Evolutionary conservation across 2,888 invertebrate species (phyloP).

Genomic region (Boloria euphrosyne): DNA sequence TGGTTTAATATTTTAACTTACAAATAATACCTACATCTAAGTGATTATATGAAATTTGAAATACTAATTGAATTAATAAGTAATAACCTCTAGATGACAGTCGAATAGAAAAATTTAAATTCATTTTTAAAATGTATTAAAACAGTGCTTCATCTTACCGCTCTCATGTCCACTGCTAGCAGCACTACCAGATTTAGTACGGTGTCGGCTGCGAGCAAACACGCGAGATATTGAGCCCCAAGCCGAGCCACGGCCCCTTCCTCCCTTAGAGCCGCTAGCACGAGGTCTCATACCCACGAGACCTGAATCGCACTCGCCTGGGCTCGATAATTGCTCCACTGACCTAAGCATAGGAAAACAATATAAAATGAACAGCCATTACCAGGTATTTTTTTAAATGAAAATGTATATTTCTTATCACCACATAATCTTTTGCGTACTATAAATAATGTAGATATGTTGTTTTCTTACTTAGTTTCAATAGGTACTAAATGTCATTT

Average conservation of each 20-base stretch:
- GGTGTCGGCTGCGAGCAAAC: constrained; percentile 92
- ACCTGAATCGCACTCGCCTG: constrained; percentile 87
- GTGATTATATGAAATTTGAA: too few species aligned
- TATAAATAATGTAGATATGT: too few species aligned
- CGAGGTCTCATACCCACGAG: constrained; percentile 74
- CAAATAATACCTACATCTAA: too few species aligned
- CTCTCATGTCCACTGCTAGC: constrained; percentile 86
- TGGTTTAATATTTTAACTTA: too few species aligned
- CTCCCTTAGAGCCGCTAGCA: constrained; percentile 67
- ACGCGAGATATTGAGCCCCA: constrained; percentile 97
- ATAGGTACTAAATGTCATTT: too few species aligned
- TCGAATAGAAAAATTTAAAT: neutral
- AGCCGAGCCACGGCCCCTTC: constrained; percentile 87
- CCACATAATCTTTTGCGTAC: too few species aligned
- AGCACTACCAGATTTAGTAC: constrained; percentile 87
- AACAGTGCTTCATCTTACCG: constrained; percentile 61
- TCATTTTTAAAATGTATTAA: neutral
- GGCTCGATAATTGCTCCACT: constrained; percentile 92
- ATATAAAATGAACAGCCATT: too few species aligned
- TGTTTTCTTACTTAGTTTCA: too few species aligned
- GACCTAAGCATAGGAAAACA: constrained; percentile 72
- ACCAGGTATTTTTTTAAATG: too few species aligned
- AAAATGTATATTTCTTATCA: too few species aligned
- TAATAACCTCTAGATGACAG: neutral
- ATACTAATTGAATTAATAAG: neutral